These are phyloP conservation scores for Helicoverpa armigera DNA, from an alignment of 1,140 invertebrate genomes.

Conservation along the genomic window DNA sequence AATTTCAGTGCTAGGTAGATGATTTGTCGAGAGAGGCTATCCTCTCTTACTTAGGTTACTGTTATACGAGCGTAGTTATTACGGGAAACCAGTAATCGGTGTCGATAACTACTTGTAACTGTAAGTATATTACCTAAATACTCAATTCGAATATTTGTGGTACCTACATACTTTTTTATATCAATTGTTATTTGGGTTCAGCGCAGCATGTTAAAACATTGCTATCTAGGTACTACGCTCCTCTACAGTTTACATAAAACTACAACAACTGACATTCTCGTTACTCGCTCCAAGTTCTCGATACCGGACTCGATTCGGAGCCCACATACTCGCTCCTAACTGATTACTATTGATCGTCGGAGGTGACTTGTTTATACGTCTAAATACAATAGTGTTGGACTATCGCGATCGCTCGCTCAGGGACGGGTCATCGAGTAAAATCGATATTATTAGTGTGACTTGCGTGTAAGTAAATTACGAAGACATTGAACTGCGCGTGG, in stretches of 20 bases:
- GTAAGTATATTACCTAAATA: too few species aligned
- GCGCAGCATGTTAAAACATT: too few species aligned
- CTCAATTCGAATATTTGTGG: too few species aligned
- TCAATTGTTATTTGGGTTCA: too few species aligned
- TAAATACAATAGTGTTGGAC: constrained; percentile 63
- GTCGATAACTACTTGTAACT: too few species aligned
- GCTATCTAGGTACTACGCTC: background rate
- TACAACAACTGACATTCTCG: background rate
- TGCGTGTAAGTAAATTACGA: constrained; percentile 59
- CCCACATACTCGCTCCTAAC: constrained; percentile 37
- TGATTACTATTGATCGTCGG: constrained; percentile 65
- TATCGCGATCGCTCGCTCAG: constrained; percentile 55
- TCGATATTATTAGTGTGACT: constrained; percentile 63
- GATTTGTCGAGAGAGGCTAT: too few species aligned
- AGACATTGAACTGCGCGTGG: constrained; percentile 27
- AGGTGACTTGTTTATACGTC: constrained; percentile 62
- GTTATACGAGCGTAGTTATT: too few species aligned
- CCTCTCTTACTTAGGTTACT: too few species aligned
- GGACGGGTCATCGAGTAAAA: constrained; percentile 59
- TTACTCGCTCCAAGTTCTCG: constrained; percentile 1
- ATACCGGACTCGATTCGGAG: background rate
- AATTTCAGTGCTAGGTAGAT: too few species aligned
- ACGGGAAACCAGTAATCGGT: too few species aligned
- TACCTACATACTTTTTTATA: too few species aligned
- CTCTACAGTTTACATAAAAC: too few species aligned